Evolutionary conservation across 2,113 vertebrate species (phyloP).

Genomic region (Xiphorhynchus elegans): DNA sequence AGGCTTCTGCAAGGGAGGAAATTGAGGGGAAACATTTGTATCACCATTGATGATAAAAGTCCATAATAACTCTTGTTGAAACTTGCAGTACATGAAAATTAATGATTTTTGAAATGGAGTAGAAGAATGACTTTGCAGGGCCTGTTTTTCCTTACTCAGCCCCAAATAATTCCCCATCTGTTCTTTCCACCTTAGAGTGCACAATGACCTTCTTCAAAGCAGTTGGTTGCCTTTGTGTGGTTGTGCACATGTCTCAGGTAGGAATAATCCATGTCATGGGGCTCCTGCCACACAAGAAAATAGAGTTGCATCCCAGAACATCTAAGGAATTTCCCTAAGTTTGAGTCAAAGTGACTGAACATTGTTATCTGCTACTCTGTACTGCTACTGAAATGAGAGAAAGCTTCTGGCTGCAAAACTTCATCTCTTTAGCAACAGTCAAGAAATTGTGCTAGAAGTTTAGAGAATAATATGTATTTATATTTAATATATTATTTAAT

Average conservation of each 20-base stretch:
- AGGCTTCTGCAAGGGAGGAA: not conserved
- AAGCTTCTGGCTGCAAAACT: not conserved
- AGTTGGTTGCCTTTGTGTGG: not conserved
- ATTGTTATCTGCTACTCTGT: not conserved
- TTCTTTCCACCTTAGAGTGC: not conserved
- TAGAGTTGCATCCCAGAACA: not conserved
- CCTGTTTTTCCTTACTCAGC: not conserved
- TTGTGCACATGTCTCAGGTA: not conserved
- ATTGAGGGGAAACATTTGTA: slow-evolving; percentile 13
- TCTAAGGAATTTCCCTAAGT: not conserved
- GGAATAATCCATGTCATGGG: not conserved
- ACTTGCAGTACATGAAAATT: slow-evolving; percentile 14
- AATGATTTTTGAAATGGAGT: slow-evolving; percentile 8
- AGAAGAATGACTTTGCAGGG: slow-evolving; percentile 1
- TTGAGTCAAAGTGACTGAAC: not conserved
- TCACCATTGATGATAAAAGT: not conserved
- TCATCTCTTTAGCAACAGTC: not conserved
- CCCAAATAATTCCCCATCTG: slow-evolving; percentile 18
- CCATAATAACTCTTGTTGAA: slow-evolving; percentile 7
- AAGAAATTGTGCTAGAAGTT: not conserved
- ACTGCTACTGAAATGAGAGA: not conserved
- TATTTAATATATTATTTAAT: no score
- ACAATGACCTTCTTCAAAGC: not conserved
- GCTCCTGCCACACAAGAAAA: not conserved
- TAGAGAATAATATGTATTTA: not conserved